phyloP scores from a whole-genome alignment of 2,888 invertebrate genomes.

The Hoplodrina ambigua region DNA sequence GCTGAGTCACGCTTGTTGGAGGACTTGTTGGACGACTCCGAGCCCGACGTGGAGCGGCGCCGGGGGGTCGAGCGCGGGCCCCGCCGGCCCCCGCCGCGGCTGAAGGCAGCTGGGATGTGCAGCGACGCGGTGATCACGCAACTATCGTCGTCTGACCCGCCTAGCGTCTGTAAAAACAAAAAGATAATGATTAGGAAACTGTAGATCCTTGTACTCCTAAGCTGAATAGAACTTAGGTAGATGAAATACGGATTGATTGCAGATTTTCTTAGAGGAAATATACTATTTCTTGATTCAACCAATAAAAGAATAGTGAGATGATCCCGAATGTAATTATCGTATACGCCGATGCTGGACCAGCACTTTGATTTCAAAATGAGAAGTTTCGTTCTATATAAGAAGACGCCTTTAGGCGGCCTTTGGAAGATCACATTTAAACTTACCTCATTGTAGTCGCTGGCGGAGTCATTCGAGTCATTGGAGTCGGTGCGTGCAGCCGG shows the following conservation, averaged over 20 bases:
- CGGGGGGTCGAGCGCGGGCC: conserved; percentile 72
- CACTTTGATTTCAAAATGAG: too few species aligned
- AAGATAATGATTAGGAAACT: background rate
- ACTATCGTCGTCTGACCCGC: conserved; percentile 91
- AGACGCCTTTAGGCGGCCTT: background rate
- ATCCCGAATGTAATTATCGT: too few species aligned
- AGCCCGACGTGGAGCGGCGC: conserved; percentile 82
- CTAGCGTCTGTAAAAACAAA: conserved; percentile 82
- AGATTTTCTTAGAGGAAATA: background rate
- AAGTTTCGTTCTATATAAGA: background rate
- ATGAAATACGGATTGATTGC: background rate
- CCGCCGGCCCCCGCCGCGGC: conserved; percentile 74
- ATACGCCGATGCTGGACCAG: too few species aligned
- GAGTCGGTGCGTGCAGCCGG: conserved; percentile 79
- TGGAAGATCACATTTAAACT: background rate
- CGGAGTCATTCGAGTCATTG: conserved; percentile 89
- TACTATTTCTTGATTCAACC: too few species aligned
- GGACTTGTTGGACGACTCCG: conserved; percentile 72
- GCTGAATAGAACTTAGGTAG: too few species aligned
- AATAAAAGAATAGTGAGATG: too few species aligned
- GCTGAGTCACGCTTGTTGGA: conserved; percentile 64
- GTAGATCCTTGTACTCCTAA: background rate
- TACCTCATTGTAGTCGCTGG: conserved; percentile 89
- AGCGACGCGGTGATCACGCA: conserved; percentile 95
- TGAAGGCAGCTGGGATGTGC: conserved; percentile 92